phyloP scores from a whole-genome alignment of 2,888 invertebrate species.

The Dolomedes plantarius region DNA sequence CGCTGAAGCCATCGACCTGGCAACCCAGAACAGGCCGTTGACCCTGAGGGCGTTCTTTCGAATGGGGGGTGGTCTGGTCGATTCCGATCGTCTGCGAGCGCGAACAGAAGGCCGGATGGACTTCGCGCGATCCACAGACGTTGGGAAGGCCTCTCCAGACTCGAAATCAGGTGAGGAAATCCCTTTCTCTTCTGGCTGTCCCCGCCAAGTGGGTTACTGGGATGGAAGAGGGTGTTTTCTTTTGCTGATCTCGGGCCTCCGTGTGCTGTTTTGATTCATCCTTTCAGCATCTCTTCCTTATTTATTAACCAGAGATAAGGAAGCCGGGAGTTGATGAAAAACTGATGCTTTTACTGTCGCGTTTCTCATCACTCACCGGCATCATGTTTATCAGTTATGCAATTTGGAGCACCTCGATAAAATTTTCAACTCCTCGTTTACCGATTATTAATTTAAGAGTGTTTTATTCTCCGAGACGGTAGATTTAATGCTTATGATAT shows the following conservation, averaged over 20 bases:
- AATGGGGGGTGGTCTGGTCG: constrained; percentile 45
- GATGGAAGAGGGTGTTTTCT: constrained; percentile 1
- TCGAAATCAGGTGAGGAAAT: constrained; percentile 56
- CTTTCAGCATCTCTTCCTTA: background rate
- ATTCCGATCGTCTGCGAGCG: constrained; percentile 43
- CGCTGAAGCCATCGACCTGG: constrained; percentile 24
- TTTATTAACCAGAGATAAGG: no score
- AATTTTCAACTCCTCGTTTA: no score
- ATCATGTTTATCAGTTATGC: no score
- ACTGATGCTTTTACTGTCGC: no score
- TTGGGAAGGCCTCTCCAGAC: constrained; percentile 42
- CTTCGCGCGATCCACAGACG: constrained; percentile 28
- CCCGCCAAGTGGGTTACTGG: constrained; percentile 65
- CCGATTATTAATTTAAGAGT: no score
- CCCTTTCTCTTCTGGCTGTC: background rate
- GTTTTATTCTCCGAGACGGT: no score
- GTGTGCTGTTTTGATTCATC: constrained; percentile 7
- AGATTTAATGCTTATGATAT: no score
- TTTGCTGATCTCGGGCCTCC: constrained; percentile 44
- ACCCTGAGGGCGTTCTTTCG: constrained; percentile 54
- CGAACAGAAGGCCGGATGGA: constrained; percentile 32
- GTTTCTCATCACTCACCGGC: no score
- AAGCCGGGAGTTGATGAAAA: no score
- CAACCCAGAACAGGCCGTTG: constrained; percentile 50
- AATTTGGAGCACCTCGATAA: no score